Evolutionary conservation across 2,888 invertebrate genomes (phyloP), one percentile per base, ranked within the genome.

Genomic region (Sarcophaga caerulescens): DNA sequence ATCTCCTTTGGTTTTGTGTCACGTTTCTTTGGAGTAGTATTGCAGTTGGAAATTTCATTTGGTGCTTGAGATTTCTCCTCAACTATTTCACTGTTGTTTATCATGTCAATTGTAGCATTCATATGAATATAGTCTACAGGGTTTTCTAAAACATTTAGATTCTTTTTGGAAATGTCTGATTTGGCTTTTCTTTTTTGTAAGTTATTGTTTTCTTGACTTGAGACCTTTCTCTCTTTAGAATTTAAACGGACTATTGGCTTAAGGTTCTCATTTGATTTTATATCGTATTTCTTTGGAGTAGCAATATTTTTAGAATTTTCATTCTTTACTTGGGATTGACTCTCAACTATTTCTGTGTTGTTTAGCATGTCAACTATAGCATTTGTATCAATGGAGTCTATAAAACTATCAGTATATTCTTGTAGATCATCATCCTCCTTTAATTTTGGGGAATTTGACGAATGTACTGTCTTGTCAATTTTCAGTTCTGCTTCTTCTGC

Each of bases 301-400:
- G n/a, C 25, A 52, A 3, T 44, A 35, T 35, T 35, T 1, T 14
- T 71, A 0, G 19, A 2, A 4, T 44, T 71, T 11, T 69, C 14
- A 35, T 23, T 35, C 14, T 65, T 8, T 65, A 23, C 8, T 25
- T 68, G 1, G 4, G 8, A 57, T 19, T 57, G 19, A 0, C 21
- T 25, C 3, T 14, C 23, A 14, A 65, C 11, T 14, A 21, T 17
- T 44, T 19, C 19, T 12, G 45, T 68, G 6, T 23, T 21, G 4
- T 66, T 65, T 14, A 68, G 2, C 21, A 68, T 68, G 3, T 65
- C 35, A 57, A 44, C 19, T 3, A 76, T 76, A 8, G 4, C 21
- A 44, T 57, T 35, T 57, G 66, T 17, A 68, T 76, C 59, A 45
- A 76, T 59, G n/a, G 76, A 8, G 5, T 76, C 44, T 19, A 76